Evolutionary conservation across 2,113 vertebrate species (phyloP).

Genomic region (Cairina moschata): DNA sequence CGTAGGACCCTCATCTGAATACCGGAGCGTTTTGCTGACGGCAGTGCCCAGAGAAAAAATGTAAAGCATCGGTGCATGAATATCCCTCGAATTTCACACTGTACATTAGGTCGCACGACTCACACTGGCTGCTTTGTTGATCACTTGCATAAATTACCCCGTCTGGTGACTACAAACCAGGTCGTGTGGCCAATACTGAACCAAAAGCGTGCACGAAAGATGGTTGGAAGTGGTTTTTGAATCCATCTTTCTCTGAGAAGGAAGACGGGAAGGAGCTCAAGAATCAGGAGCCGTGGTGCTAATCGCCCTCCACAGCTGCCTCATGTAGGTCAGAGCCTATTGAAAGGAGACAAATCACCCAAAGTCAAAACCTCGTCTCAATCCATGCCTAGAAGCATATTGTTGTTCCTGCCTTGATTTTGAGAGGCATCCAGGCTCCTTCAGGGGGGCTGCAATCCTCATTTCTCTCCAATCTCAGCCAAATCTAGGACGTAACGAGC

Average conservation of each 20-base stretch:
- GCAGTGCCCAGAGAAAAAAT: neutral
- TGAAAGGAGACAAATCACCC: neutral
- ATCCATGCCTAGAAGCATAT: neutral
- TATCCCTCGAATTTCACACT: neutral
- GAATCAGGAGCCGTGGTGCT: neutral
- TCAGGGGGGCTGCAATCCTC: neutral
- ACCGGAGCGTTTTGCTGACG: neutral
- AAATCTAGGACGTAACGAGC: neutral
- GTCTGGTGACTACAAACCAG: neutral
- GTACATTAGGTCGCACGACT: neutral
- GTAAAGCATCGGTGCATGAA: neutral
- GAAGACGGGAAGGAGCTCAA: neutral
- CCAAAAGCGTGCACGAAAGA: neutral
- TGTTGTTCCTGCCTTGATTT: neutral
- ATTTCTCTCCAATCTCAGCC: neutral
- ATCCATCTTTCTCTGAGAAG: neutral
- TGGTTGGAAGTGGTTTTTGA: neutral
- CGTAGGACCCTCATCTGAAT: slow-evolving; percentile 26
- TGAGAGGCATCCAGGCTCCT: neutral
- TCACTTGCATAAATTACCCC: neutral
- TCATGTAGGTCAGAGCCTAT: neutral
- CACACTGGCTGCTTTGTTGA: slow-evolving; percentile 23
- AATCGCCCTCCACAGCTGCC: neutral
- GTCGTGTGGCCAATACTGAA: neutral
- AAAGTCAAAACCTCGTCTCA: neutral